phyloP scores from a whole-genome alignment of 2,888 invertebrate species.

The Alentia gelatinosa region DNA sequence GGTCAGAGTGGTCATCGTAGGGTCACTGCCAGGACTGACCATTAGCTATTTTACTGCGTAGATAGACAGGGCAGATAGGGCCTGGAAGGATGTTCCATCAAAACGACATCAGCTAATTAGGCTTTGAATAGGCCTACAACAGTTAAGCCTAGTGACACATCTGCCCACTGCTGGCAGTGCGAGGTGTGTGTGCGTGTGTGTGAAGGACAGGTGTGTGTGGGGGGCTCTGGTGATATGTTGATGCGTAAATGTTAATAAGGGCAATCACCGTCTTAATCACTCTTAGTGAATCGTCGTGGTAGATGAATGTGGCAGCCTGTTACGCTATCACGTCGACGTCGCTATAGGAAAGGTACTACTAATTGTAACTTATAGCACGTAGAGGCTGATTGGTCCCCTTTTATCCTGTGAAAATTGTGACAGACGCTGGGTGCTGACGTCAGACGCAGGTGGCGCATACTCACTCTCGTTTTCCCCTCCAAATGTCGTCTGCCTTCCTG shows the following conservation, averaged over 20 bases:
- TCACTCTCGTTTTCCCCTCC: no score
- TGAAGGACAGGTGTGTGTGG: neutral
- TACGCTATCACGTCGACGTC: no score
- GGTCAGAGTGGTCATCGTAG: neutral
- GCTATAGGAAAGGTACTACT: no score
- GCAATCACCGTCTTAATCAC: no score
- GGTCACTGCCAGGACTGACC: neutral
- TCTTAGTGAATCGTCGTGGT: no score
- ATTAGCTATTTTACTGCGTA: neutral
- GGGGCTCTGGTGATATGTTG: neutral
- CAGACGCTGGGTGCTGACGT: neutral
- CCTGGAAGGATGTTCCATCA: neutral
- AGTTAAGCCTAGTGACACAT: neutral
- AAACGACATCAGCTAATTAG: conserved; percentile 22
- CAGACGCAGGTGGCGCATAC: neutral
- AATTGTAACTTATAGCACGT: no score
- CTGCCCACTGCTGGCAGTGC: neutral
- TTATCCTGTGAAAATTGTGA: neutral
- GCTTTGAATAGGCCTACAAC: neutral
- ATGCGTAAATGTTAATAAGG: neutral
- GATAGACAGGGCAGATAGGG: neutral
- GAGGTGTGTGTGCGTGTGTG: neutral
- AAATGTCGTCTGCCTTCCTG: no score
- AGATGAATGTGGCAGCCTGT: no score
- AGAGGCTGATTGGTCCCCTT: no score